Evolutionary conservation across 2,888 invertebrate genomes (phyloP).

Genomic region (Arge pagana): DNA sequence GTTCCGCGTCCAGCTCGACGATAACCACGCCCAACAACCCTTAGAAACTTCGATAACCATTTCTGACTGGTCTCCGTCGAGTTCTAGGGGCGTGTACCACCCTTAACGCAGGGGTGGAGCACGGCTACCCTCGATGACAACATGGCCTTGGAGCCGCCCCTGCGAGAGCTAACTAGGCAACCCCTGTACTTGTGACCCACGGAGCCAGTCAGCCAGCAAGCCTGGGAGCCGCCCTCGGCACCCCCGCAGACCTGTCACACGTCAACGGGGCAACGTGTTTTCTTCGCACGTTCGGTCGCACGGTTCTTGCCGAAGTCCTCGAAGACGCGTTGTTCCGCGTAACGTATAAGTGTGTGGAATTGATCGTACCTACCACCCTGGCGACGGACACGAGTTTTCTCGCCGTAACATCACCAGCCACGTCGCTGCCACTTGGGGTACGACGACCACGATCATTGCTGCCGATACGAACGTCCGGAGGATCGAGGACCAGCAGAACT

Average conservation of each 20-base stretch:
- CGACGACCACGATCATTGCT: too few species aligned
- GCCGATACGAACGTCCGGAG: constrained; percentile 26
- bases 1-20: background rate
- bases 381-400: too few species aligned
- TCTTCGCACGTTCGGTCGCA: constrained; percentile 21
- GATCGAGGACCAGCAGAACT: constrained; percentile 29
- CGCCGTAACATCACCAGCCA: too few species aligned
- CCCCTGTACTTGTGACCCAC: constrained; percentile 37
- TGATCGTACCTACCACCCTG: too few species aligned
- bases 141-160: constrained; percentile 52
- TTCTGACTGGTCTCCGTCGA: background rate
- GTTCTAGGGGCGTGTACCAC: background rate
- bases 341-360: too few species aligned
- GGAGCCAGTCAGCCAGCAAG: constrained; percentile 56
- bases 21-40: constrained; percentile 17
- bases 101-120: constrained; percentile 34
- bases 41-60: constrained; percentile 3
- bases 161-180: constrained; percentile 48
- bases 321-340: too few species aligned
- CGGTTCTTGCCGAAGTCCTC: constrained; percentile 5
- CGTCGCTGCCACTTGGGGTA: too few species aligned
- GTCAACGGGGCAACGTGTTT: constrained; percentile 17
- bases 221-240: constrained; percentile 40
- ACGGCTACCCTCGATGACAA: constrained; percentile 47
- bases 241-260: constrained; percentile 25